Base-by-base conservation (phyloP, 2,888 invertebrate species). In the Philereme vetulata region DNA sequence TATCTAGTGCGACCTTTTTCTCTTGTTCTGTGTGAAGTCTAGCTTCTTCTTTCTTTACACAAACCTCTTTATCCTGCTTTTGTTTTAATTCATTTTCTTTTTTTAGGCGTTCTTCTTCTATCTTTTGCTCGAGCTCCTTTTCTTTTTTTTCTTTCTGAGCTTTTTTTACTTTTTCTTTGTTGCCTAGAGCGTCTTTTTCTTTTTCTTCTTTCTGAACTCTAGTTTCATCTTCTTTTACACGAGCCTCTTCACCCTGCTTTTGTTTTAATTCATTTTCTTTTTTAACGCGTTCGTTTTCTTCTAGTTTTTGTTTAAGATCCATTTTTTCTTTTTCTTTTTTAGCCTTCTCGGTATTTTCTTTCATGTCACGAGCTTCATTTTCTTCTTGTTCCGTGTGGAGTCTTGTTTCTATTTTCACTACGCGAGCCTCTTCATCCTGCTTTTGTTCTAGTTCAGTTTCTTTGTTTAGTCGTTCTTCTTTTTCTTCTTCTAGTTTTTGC, bases 61-160 rank as follows among this genome's bases (percentile, higher is more conserved):
- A 4, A 11, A 4, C 9, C 64, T 62, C 52, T 45, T 64, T 36
- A 36, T 58, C 44, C 21, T 21, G 21, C 21, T 21, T 21, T 21
- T 51, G 35, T 36, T 7, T 36, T 7, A 36, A 36, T 36, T 66
- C 50, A 38, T 48, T 40, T 60, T 57, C 44, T 51, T 61, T 55
- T n/a, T 45, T 1, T 43, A 54, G 50, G 42, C 40, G 10, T 40
- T 56, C 45, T 40, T 56, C 36, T 32, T 50, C 35, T 54, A 5
- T 34, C 10, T 9, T 36, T 33, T 43, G 40, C 40, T 6, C 3
- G 35, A 38, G 52, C 8, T 1, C n/a, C 36, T 58, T 66, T 5
- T 36, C 7, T 36, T 36, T 44, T 42, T 65, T 60, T 45, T 72
- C 53, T 45, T 56, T 55, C 50, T 53, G 21, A 44, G 35, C 47